Percentiles rank a stretch among this genome's conserved stretches.
These are phyloP conservation scores for Caenorhabditis japonica DNA, from an alignment of 2,888 invertebrate species.

Conservation along the genomic window DNA sequence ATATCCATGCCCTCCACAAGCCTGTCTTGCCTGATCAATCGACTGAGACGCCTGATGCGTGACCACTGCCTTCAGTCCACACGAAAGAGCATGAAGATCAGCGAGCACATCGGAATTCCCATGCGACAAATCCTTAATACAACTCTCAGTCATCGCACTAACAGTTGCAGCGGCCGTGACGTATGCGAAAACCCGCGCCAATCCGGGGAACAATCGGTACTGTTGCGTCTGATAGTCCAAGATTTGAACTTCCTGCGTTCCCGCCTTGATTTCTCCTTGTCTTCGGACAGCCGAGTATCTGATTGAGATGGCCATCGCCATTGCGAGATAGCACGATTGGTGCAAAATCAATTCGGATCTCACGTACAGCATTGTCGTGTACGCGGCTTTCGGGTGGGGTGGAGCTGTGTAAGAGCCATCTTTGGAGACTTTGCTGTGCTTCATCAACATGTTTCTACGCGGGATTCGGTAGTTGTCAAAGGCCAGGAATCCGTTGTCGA, in stretches of 20 bases:
- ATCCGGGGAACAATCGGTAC: slow-evolving; percentile 88
- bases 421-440: slow-evolving; percentile 84
- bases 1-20: slow-evolving; percentile 96
- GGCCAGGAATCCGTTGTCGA: slow-evolving; percentile 92
- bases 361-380: slow-evolving; percentile 87
- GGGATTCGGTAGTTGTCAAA: slow-evolving; percentile 90
- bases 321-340: slow-evolving; percentile 83
- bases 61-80: slow-evolving; percentile 89
- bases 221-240: slow-evolving; percentile 94
- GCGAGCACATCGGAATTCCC: slow-evolving; percentile 71
- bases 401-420: slow-evolving; percentile 91
- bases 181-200: slow-evolving; percentile 85
- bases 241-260: slow-evolving; percentile 90
- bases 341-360: slow-evolving; percentile 91
- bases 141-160: slow-evolving; percentile 54
- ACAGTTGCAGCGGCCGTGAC: slow-evolving; percentile 75
- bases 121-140: slow-evolving; percentile 42
- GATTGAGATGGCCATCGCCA: slow-evolving; percentile 88
- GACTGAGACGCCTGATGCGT: slow-evolving; percentile 78
- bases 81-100: slow-evolving; percentile 90
- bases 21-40: slow-evolving; percentile 84
- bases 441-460: slow-evolving; percentile 91
- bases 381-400: slow-evolving; percentile 87
- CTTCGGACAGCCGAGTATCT: slow-evolving; percentile 91
- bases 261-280: slow-evolving; percentile 88